These are phyloP conservation scores for Simalia tracyae DNA, from an alignment of 2,797 vertebrate species.

Conservation along the genomic window DNA sequence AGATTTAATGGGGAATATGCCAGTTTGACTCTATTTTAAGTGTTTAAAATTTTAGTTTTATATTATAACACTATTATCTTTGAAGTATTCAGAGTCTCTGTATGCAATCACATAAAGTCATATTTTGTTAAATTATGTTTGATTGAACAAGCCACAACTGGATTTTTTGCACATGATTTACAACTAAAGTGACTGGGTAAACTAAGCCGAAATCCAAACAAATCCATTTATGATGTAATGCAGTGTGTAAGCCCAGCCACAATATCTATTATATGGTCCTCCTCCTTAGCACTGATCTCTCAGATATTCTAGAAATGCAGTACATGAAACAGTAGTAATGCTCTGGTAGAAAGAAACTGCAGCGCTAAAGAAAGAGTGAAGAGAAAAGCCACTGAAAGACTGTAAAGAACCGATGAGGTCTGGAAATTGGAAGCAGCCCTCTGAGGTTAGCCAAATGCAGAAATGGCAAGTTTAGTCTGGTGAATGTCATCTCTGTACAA, in stretches of 20 bases:
- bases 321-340: background rate
- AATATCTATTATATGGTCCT: background rate
- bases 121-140: background rate
- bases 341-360: background rate
- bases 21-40: background rate
- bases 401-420: background rate
- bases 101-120: background rate
- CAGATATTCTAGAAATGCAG: background rate
- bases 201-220: background rate
- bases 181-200: background rate
- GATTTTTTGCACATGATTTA: background rate
- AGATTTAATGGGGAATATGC: background rate
- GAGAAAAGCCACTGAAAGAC: background rate
- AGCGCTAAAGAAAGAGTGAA: background rate
- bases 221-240: background rate
- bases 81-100: background rate
- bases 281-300: background rate
- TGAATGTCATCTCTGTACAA: background rate
- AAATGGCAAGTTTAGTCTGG: background rate
- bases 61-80: background rate
- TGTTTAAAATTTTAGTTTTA: background rate
- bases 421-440: background rate
- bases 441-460: conserved; percentile 31
- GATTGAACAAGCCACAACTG: background rate
- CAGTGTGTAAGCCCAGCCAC: background rate